Conservation (phyloP, 2,797 vertebrate species). For the Salarias fasciatus region DNA sequence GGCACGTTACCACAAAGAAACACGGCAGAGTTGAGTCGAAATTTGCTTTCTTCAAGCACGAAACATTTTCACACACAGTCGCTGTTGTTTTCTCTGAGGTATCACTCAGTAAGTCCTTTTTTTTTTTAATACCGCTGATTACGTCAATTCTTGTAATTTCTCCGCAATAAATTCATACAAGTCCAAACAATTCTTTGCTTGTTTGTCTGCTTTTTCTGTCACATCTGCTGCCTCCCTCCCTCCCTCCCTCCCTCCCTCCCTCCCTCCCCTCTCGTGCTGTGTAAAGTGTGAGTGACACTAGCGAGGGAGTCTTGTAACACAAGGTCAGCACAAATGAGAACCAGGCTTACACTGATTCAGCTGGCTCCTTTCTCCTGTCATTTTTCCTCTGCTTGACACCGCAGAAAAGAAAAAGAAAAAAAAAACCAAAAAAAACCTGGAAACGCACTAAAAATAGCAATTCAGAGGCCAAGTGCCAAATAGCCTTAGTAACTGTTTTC, state of each 20-base stretch:
- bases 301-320: conserved; percentile 54
- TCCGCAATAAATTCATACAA: too few species aligned
- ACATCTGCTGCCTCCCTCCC: neutral
- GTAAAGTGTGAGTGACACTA: conserved; percentile 59
- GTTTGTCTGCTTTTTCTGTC: neutral
- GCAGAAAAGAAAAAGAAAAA: conserved; percentile 21
- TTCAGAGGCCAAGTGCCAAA: conserved; percentile 57
- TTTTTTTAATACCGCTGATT: too few species aligned
- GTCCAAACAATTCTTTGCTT: neutral
- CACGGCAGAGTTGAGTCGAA: neutral
- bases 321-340: conserved; percentile 76
- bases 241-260: conserved; percentile 3
- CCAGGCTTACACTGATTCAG: conserved; percentile 69
- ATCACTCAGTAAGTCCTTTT: too few species aligned
- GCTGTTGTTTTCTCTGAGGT: too few species aligned
- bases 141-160: too few species aligned
- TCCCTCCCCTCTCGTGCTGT: conserved; percentile 20
- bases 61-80: too few species aligned
- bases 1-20: conserved; percentile 44
- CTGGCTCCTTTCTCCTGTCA: conserved; percentile 73
- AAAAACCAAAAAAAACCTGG: conserved; percentile 46
- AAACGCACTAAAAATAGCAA: conserved; percentile 73
- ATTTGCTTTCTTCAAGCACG: too few species aligned
- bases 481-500: conserved; percentile 47
- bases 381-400: conserved; percentile 53